Conservation (phyloP, 2,113 vertebrate genomes). For the Serinus canaria region DNA sequence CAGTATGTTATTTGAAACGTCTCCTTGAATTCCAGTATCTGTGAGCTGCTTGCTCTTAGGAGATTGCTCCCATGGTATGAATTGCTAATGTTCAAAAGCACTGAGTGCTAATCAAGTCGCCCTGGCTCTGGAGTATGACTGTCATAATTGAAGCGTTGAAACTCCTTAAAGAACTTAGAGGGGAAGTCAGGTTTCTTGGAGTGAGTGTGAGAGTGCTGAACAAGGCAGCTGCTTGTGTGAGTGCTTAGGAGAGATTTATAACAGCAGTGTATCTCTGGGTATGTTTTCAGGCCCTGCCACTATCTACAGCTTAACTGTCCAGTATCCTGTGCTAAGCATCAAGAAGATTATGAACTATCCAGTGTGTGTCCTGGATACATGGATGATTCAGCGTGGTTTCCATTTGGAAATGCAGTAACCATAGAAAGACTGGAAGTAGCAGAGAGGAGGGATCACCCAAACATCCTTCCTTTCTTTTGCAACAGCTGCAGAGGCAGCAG, state of each 20-base stretch:
- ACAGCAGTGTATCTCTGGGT: background rate
- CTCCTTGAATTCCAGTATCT: background rate
- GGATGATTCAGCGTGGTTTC: background rate
- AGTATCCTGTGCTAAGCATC: background rate
- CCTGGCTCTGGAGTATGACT: background rate
- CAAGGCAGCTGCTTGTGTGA: background rate
- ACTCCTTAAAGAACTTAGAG: background rate
- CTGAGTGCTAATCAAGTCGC: background rate
- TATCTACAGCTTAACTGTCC: background rate
- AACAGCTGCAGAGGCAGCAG: background rate
- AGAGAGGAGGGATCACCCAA: background rate
- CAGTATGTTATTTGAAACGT: background rate
- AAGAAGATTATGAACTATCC: conserved; percentile 1
- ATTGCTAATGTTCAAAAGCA: background rate
- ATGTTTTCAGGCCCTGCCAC: background rate
- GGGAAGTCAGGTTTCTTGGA: background rate
- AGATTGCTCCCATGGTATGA: background rate
- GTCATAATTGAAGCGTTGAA: background rate
- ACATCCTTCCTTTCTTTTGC: background rate
- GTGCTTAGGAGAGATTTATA: background rate
- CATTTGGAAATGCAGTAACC: background rate
- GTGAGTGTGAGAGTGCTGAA: background rate
- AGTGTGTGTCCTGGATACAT: background rate
- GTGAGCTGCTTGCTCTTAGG: background rate
- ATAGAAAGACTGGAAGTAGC: background rate